phyloP scores from a whole-genome alignment of 1,140 invertebrate species.

The Batillaria attramentaria region DNA sequence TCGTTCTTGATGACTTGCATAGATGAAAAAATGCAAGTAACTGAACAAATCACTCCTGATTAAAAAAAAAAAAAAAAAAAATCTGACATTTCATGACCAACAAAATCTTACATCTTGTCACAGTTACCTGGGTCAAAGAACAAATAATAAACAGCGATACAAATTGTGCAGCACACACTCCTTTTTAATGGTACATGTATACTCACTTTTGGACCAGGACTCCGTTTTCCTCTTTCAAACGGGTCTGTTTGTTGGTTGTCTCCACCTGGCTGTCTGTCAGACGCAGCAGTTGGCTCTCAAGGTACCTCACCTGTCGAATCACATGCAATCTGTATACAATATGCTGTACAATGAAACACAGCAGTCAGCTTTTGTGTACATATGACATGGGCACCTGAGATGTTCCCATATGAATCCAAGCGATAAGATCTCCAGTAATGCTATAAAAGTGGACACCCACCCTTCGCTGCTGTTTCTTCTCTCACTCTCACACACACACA shows the following conservation, averaged over 20 bases:
- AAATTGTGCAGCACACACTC: no score
- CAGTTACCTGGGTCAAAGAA: not conserved
- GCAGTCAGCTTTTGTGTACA: no score
- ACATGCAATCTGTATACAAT: constrained; percentile 13
- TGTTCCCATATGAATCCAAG: no score
- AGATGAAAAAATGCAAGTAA: not conserved
- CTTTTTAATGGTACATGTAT: not conserved
- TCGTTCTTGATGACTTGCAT: no score
- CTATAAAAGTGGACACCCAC: no score
- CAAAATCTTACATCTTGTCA: not conserved
- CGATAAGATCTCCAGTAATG: no score
- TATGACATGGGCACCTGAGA: no score
- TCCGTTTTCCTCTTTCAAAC: constrained; percentile 62
- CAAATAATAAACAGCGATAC: not conserved
- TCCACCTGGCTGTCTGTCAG: constrained; percentile 55
- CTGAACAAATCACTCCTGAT: not conserved
- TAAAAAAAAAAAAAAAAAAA: not conserved
- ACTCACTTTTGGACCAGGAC: constrained; percentile 61
- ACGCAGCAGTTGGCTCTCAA: constrained; percentile 57
- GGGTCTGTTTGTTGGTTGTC: constrained; percentile 47
- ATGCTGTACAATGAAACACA: not conserved
- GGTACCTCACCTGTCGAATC: constrained; percentile 57
- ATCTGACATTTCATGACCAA: not conserved
- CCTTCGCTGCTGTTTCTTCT: not conserved
- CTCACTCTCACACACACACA: not conserved